phyloP scores from a whole-genome alignment of 2,888 invertebrate genomes.

The Erpobdella octoculata region DNA sequence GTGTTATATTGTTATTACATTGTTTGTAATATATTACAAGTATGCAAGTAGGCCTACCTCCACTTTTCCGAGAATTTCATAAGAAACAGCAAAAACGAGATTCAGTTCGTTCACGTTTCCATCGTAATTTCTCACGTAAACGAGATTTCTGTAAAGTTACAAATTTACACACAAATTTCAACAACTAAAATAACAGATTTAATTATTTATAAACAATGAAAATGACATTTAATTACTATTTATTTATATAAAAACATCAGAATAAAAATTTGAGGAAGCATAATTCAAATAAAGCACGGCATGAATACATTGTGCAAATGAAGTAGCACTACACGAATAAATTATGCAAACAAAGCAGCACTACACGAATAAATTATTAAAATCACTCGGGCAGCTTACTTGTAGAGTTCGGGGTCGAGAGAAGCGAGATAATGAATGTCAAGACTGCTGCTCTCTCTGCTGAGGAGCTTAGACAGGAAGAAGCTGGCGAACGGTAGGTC shows the following conservation, averaged over 20 bases:
- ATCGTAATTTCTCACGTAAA: slow-evolving; percentile 75
- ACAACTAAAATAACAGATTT: not conserved
- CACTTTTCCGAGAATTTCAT: slow-evolving; percentile 58
- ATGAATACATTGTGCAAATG: not conserved
- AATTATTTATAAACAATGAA: not conserved
- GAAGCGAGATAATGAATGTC: slow-evolving; percentile 87
- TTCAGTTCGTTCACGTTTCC: slow-evolving; percentile 75
- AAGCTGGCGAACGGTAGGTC: slow-evolving; percentile 90
- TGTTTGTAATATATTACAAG: too few species aligned
- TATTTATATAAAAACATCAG: not conserved
- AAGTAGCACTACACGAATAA: not conserved
- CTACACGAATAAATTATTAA: not conserved
- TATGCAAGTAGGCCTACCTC: slow-evolving; percentile 20
- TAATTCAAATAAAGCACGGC: not conserved
- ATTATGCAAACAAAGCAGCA: not conserved
- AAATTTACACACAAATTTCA: not conserved
- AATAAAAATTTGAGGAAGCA: not conserved
- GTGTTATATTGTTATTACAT: too few species aligned
- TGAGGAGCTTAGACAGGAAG: slow-evolving; percentile 76
- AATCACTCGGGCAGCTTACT: slow-evolving; percentile 41
- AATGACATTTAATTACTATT: too few species aligned
- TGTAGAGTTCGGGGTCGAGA: slow-evolving; percentile 81
- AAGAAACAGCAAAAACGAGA: slow-evolving; percentile 83
- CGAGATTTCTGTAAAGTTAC: slow-evolving; percentile 61
- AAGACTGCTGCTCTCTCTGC: slow-evolving; percentile 58